Percentiles rank a stretch among this genome's conserved stretches.
phyloP scores from a whole-genome alignment of 2,797 vertebrate species.

The Okamejei kenojei region DNA sequence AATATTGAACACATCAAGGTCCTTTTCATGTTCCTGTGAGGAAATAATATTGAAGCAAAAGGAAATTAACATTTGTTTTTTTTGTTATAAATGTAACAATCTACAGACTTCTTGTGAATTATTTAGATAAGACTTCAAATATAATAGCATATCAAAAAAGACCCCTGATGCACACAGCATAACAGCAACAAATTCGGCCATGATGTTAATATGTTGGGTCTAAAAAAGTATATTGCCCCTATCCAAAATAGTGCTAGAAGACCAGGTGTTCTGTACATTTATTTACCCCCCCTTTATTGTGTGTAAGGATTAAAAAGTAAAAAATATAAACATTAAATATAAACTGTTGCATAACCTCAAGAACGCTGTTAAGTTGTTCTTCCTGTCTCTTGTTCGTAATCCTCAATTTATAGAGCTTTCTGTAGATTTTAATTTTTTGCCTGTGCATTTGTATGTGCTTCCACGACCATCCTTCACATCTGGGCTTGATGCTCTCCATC shows the following conservation, averaged over 20 bases:
- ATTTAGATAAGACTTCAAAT: no score
- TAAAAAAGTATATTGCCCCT: background rate
- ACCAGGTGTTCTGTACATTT: background rate
- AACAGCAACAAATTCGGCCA: background rate
- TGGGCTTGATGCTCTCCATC: constrained; percentile 81
- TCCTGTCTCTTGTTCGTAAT: constrained; percentile 80
- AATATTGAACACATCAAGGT: constrained; percentile 94
- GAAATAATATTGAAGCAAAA: constrained; percentile 36
- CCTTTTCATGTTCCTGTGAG: constrained; percentile 74
- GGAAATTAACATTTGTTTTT: background rate
- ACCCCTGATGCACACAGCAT: background rate
- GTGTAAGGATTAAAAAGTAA: background rate
- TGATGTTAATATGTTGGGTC: background rate
- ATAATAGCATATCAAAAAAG: background rate
- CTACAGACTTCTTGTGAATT: background rate
- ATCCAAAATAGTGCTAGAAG: background rate
- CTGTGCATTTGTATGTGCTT: constrained; percentile 70
- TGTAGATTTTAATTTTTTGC: constrained; percentile 70
- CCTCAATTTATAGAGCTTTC: constrained; percentile 80
- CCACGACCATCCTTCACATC: constrained; percentile 94
- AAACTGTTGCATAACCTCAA: constrained; percentile 66
- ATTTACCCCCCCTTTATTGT: background rate
- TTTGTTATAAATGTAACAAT: constrained; percentile 1
- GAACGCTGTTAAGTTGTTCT: constrained; percentile 61
- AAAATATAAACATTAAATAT: background rate